Percentiles rank a stretch among this genome's conserved stretches.
Conservation (phyloP, 1,140 invertebrate species). For the Bombyx mandarina region DNA sequence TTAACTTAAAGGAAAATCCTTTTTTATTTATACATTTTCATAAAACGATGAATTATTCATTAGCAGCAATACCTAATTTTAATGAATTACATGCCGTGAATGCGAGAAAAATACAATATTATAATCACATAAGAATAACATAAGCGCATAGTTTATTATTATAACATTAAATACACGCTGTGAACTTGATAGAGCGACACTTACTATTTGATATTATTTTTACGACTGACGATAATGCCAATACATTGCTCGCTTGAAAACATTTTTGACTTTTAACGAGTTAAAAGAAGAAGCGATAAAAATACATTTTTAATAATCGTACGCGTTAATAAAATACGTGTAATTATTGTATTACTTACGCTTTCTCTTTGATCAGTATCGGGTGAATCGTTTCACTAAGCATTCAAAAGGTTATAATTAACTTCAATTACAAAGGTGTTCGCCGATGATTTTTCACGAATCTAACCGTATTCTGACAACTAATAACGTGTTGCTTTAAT, state of each 20-base stretch:
- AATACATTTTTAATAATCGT: constrained; percentile 34
- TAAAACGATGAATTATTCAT: no score
- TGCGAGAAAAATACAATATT: no score
- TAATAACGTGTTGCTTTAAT: constrained; percentile 52
- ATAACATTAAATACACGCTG: constrained; percentile 20
- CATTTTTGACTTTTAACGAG: constrained; percentile 5
- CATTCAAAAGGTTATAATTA: constrained; percentile 20
- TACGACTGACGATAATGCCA: not conserved
- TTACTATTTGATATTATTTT: constrained; percentile 1
- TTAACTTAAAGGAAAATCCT: no score
- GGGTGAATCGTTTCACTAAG: no score
- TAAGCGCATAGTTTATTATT: constrained; percentile 15
- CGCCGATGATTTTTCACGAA: constrained; percentile 17
- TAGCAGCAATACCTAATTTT: no score
- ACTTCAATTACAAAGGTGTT: constrained; percentile 17
- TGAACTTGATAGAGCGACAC: constrained; percentile 10
- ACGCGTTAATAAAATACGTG: constrained; percentile 27
- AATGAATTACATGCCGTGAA: no score
- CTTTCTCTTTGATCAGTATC: constrained; percentile 2
- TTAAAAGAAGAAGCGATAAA: constrained; percentile 38
- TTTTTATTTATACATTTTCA: no score
- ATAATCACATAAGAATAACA: not conserved
- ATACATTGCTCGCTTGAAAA: not conserved
- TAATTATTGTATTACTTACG: constrained; percentile 31
- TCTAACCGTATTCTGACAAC: constrained; percentile 27